These are phyloP conservation scores for Nymphalis polychloros DNA, from an alignment of 2,888 invertebrate genomes.

Conservation along the genomic window DNA sequence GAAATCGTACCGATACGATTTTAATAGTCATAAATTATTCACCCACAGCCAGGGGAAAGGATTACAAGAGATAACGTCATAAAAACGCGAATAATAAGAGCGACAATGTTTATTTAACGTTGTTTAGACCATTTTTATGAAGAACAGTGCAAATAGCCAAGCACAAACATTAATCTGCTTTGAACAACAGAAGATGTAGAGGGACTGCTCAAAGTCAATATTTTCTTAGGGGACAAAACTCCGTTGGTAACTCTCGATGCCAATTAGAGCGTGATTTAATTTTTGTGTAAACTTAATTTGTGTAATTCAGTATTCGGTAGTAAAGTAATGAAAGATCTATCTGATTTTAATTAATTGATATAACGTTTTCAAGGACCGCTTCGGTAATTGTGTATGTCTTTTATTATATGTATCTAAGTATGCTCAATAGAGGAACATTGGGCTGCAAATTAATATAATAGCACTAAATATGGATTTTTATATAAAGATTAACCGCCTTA, in stretches of 20 bases:
- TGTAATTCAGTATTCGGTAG: constrained; percentile 42
- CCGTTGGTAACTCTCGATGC: constrained; percentile 57
- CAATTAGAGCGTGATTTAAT: constrained; percentile 80
- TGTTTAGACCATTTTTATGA: constrained; percentile 79
- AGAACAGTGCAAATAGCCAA: constrained; percentile 74
- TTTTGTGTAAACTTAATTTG: constrained; percentile 78
- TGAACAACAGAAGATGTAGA: constrained; percentile 78
- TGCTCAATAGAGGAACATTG: no score
- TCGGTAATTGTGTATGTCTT: not conserved
- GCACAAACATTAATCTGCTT: constrained; percentile 81
- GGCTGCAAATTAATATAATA: no score
- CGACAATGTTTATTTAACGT: constrained; percentile 65
- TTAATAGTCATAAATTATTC: constrained; percentile 42
- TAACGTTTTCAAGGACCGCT: not conserved
- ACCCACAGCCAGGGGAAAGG: constrained; percentile 46
- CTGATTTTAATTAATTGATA: constrained; percentile 32
- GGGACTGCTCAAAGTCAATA: constrained; percentile 70
- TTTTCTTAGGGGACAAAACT: constrained; percentile 76
- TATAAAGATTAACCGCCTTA: no score
- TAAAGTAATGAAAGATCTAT: constrained; percentile 35
- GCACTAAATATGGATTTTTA: no score
- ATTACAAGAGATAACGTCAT: constrained; percentile 61
- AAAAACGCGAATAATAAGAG: constrained; percentile 61
- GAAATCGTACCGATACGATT: constrained; percentile 24
- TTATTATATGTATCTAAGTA: not conserved